Evolutionary conservation across 2,797 vertebrate genomes (phyloP).

Genomic region (Chelidonichthys spinosus): DNA sequence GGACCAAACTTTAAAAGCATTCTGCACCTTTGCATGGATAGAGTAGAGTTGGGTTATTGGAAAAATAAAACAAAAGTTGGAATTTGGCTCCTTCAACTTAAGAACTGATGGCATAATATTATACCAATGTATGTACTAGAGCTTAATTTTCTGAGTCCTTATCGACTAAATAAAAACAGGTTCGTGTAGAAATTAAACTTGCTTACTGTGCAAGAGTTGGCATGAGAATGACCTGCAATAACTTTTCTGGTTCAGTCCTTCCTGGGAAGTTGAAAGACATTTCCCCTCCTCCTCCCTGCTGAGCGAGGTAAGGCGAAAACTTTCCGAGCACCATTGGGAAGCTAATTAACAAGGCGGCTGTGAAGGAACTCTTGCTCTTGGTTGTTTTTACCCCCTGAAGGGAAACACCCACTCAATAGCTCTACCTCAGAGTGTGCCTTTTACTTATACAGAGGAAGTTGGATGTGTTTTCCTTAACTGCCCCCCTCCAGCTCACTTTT

Average conservation of each 20-base stretch:
- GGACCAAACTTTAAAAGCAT: constrained; percentile 17
- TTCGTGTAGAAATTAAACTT: not conserved
- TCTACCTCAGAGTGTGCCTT: constrained; percentile 55
- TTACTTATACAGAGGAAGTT: constrained; percentile 73
- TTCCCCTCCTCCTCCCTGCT: constrained; percentile 56
- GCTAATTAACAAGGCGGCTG: constrained; percentile 74
- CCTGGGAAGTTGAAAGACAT: constrained; percentile 59
- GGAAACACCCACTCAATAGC: constrained; percentile 64
- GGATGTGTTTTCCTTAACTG: constrained; percentile 56
- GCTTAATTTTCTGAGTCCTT: not conserved
- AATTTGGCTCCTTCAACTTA: not conserved
- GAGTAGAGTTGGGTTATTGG: not conserved
- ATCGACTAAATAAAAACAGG: not conserved
- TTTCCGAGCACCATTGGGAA: constrained; percentile 69
- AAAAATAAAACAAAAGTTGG: not conserved
- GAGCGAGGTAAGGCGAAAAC: constrained; percentile 67
- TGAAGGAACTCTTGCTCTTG: constrained; percentile 65
- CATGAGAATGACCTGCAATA: constrained; percentile 26
- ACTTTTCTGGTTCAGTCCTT: constrained; percentile 44
- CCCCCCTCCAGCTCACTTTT: constrained; percentile 3
- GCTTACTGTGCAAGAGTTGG: constrained; percentile 14
- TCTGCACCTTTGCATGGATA: not conserved
- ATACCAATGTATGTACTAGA: constrained; percentile 1
- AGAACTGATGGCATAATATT: not conserved
- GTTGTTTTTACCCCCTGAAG: constrained; percentile 78